Conservation (phyloP, 2,113 vertebrate genomes). For the Leptocoma aspasia region DNA sequence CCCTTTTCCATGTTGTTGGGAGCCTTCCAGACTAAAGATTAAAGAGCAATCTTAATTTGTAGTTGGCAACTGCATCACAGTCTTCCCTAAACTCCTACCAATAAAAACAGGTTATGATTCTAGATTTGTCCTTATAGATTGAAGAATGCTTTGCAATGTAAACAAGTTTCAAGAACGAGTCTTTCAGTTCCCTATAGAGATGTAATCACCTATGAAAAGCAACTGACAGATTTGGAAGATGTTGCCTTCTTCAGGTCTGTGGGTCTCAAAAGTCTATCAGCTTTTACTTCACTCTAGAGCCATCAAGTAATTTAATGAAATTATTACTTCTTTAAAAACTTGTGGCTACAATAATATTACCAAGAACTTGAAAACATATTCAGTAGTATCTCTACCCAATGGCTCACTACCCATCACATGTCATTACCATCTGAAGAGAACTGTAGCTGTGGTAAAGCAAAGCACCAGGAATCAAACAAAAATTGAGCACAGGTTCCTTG, state of each 20-base stretch:
- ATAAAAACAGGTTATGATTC: background rate
- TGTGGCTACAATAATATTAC: background rate
- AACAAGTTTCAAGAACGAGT: background rate
- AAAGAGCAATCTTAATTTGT: slow-evolving; percentile 24
- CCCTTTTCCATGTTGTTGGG: background rate
- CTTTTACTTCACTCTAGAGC: background rate
- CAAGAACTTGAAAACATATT: background rate
- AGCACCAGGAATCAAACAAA: background rate
- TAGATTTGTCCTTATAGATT: background rate
- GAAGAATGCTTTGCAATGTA: background rate
- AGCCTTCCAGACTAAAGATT: background rate
- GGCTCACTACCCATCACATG: background rate
- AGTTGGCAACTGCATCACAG: background rate
- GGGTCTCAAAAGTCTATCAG: background rate
- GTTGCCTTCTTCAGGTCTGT: background rate
- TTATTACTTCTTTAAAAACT: background rate
- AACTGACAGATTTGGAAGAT: background rate
- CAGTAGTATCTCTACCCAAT: background rate
- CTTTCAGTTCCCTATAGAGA: background rate
- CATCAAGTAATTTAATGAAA: background rate
- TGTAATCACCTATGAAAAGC: background rate
- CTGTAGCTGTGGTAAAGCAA: background rate
- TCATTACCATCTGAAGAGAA: background rate
- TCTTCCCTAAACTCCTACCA: background rate
- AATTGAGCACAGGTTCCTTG: background rate